These are phyloP conservation scores for Drosophila gunungcola DNA, from an alignment of 1,140 invertebrate genomes.

Conservation along the genomic window DNA sequence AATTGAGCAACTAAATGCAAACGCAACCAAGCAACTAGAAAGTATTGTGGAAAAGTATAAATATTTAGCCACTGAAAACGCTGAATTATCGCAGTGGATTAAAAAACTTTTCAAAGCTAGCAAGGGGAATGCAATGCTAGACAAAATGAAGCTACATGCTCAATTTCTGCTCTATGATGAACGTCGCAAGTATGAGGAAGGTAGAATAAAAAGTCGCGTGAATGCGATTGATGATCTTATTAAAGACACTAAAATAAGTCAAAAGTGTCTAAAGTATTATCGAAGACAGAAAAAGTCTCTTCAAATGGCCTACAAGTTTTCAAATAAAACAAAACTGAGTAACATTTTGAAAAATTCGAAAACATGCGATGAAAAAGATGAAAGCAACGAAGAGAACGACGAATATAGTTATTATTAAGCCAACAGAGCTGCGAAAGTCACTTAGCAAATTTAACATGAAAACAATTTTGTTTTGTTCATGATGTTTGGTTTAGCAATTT, in stretches of 20 bases:
- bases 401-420: slow-evolving; percentile 1
- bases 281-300: not conserved
- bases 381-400: not conserved
- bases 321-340: not conserved
- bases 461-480: too few species aligned
- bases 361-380: not conserved
- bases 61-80: not conserved
- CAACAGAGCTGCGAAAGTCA: not conserved
- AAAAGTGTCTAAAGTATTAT: not conserved
- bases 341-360: not conserved
- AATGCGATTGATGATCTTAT: not conserved
- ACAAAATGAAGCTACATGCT: not conserved
- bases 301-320: not conserved
- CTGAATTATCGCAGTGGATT: not conserved
- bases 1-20: not conserved
- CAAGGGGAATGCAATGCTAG: not conserved
- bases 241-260: not conserved
- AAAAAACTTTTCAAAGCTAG: not conserved
- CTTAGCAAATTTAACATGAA: too few species aligned
- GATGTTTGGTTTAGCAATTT: too few species aligned
- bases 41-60: not conserved
- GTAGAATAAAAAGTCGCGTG: not conserved
- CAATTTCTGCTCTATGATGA: not conserved
- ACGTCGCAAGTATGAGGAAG: not conserved
- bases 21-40: not conserved